These are phyloP conservation scores for Belonocnema kinseyi DNA, from an alignment of 1,140 invertebrate genomes.

Conservation along the genomic window DNA sequence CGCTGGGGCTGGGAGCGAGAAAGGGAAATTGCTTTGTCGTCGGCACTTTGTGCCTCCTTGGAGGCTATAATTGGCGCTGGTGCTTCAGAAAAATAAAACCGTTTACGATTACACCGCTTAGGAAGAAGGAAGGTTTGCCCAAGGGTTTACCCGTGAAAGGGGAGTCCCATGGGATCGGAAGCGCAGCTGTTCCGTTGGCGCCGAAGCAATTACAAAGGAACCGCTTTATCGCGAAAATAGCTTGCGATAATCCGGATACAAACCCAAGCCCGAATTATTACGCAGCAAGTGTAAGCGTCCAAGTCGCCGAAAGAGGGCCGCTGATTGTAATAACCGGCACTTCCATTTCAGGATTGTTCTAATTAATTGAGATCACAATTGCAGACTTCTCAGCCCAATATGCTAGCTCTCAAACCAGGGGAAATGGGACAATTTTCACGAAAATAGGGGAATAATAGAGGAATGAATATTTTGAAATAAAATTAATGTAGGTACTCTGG, in stretches of 20 bases:
- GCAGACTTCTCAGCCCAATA: too few relatives aligned
- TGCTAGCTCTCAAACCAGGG: too few relatives aligned
- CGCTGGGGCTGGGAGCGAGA: not conserved
- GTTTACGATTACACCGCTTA: conserved; percentile 28
- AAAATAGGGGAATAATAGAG: too few relatives aligned
- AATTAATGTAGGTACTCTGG: too few relatives aligned
- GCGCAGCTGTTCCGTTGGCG: conserved; percentile 68
- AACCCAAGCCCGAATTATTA: conserved; percentile 66
- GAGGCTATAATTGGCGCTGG: conserved; percentile 52
- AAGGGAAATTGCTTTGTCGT: conserved; percentile 15
- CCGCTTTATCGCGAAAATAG: conserved; percentile 70
- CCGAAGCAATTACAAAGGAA: conserved; percentile 72
- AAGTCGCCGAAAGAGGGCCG: conserved; percentile 54
- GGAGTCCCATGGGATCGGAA: conserved; percentile 52
- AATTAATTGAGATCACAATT: conserved; percentile 71
- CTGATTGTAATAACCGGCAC: conserved; percentile 57
- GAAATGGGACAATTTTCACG: too few relatives aligned
- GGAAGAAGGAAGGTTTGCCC: conserved; percentile 24
- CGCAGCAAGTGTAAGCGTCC: conserved; percentile 64
- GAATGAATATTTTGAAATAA: too few relatives aligned
- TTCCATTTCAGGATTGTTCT: conserved; percentile 69
- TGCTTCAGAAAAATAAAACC: conserved; percentile 39
- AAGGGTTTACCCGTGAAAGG: conserved; percentile 34
- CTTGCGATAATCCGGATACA: conserved; percentile 67
- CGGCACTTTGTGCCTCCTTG: conserved; percentile 33